Percentiles rank a stretch among this genome's conserved stretches.
Conservation (phyloP, 2,888 invertebrate genomes). For the Ypsolopha scabrella region DNA sequence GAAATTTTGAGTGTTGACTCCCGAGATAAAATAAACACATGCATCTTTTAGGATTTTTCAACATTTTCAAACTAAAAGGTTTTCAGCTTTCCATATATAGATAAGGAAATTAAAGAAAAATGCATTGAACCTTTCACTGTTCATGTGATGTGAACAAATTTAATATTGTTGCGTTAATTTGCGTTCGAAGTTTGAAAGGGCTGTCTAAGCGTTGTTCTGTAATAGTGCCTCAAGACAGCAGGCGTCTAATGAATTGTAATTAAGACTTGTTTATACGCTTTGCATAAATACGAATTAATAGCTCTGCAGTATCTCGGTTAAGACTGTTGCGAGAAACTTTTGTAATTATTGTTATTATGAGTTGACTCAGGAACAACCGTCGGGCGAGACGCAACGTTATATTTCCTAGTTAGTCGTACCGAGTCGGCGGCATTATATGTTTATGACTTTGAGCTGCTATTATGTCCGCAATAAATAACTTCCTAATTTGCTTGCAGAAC, state of each 20-base stretch:
- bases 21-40: too few species aligned
- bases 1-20: too few species aligned
- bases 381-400: slow-evolving; percentile 42
- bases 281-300: slow-evolving; percentile 53
- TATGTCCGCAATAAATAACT: slow-evolving; percentile 36
- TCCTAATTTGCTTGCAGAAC: slow-evolving; percentile 27
- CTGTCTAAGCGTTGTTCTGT: too few species aligned
- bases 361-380: slow-evolving; percentile 45
- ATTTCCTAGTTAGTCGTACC: slow-evolving; percentile 57
- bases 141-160: too few species aligned
- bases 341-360: slow-evolving; percentile 64
- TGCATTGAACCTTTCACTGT: too few species aligned
- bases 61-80: too few species aligned
- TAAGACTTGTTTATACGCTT: slow-evolving; percentile 39
- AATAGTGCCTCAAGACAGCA: background rate
- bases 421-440: slow-evolving; percentile 39
- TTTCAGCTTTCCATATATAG: too few species aligned
- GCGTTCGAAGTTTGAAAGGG: too few species aligned
- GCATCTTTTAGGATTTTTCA: too few species aligned
- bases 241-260: slow-evolving; percentile 23
- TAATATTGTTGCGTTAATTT: too few species aligned
- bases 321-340: slow-evolving; percentile 54
- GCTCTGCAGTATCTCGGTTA: slow-evolving; percentile 42
- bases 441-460: slow-evolving; percentile 32
- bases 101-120: too few species aligned